Conservation (phyloP, 2,888 invertebrate genomes). For the Eledone cirrhosa region DNA sequence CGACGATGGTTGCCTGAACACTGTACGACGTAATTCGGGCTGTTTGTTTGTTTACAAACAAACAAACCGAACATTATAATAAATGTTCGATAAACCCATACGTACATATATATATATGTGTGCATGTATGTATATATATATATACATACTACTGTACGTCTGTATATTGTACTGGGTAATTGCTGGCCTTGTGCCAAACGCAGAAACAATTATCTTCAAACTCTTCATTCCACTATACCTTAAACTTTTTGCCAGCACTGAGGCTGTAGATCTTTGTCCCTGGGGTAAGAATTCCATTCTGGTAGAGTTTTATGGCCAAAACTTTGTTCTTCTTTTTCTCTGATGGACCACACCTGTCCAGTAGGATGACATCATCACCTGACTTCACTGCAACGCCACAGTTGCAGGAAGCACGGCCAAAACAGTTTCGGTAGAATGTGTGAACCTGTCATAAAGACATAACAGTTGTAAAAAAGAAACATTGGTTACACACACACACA, state of each 20-base stretch:
- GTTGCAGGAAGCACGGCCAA: conserved; percentile 35
- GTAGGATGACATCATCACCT: conserved; percentile 37
- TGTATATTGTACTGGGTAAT: no score
- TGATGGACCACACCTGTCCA: conserved; percentile 36
- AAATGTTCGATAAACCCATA: no score
- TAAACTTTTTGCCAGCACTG: conserved; percentile 36
- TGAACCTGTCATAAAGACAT: conserved; percentile 31
- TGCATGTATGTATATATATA: no score
- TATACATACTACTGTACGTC: no score
- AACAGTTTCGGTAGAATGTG: conserved; percentile 37
- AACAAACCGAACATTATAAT: no score
- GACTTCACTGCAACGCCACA: conserved; percentile 36
- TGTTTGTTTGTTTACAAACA: no score
- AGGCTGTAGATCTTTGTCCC: conserved; percentile 33
- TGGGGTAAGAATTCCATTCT: conserved; percentile 35
- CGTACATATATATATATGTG: no score
- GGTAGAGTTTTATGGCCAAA: conserved; percentile 30
- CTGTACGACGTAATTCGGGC: no score
- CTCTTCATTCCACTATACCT: no score
- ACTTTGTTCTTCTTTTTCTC: not conserved
- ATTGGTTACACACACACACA: not conserved
- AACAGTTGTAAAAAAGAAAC: not conserved
- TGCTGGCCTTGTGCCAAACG: no score
- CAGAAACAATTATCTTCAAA: no score
- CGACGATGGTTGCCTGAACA: no score